These are phyloP conservation scores for Bombus polaris DNA, from an alignment of 1,140 invertebrate species.

Conservation along the genomic window DNA sequence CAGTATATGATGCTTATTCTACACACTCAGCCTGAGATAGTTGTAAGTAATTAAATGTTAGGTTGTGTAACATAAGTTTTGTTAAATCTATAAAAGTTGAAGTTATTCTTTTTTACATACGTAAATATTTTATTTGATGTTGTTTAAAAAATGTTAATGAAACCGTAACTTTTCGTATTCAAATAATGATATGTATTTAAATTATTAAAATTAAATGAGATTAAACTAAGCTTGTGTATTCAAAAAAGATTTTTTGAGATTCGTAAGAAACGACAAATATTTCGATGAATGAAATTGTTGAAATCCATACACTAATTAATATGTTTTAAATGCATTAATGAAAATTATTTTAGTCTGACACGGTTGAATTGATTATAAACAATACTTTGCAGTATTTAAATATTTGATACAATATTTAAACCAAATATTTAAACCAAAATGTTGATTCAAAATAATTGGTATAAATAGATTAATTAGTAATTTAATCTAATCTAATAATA, in stretches of 20 bases:
- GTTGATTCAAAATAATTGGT: background rate
- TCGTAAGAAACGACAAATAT: background rate
- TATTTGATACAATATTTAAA: background rate
- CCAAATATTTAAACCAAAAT: background rate
- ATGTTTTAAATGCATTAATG: background rate
- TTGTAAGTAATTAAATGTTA: slow-evolving; percentile 17
- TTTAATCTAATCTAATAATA: background rate
- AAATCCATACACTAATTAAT: background rate
- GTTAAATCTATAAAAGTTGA: background rate
- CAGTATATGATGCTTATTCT: background rate
- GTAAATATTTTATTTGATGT: background rate
- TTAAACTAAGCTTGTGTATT: background rate
- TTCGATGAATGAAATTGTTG: background rate
- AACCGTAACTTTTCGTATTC: background rate
- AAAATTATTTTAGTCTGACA: background rate
- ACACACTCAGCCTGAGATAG: background rate
- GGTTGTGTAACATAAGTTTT: background rate
- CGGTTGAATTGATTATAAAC: background rate
- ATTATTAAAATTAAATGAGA: too few species aligned
- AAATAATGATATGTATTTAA: background rate
- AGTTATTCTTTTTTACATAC: background rate
- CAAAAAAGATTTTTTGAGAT: background rate
- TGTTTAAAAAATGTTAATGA: background rate
- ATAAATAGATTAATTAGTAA: background rate
- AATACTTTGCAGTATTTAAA: background rate